Conservation (phyloP, 2,888 invertebrate genomes). For the Anorthoa munda region DNA sequence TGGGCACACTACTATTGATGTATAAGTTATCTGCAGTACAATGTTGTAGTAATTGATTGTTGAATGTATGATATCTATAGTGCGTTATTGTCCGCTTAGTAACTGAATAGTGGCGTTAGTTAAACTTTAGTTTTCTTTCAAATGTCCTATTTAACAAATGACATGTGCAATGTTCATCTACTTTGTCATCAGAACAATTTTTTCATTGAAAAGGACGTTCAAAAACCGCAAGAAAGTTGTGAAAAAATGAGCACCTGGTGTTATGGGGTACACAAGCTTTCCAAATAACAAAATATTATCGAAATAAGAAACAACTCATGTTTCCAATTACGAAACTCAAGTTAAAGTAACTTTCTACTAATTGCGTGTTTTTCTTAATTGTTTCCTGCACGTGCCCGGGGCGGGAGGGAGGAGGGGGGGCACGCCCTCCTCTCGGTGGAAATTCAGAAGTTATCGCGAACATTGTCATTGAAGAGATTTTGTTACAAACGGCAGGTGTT, state of each 20-base stretch:
- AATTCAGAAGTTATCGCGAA: conserved; percentile 12
- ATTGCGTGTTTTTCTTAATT: conserved; percentile 26
- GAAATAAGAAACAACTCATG: not conserved
- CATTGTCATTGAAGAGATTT: conserved; percentile 15
- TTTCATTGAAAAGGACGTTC: no score
- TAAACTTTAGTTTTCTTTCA: no score
- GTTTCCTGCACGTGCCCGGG: conserved; percentile 1
- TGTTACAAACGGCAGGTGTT: conserved; percentile 34
- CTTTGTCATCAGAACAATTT: no score
- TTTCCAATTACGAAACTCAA: not conserved
- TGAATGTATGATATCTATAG: no score
- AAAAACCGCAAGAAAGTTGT: no score
- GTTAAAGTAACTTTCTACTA: conserved; percentile 13
- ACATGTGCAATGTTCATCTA: no score
- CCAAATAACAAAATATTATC: not conserved
- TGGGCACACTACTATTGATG: not conserved
- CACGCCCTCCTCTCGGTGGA: not conserved
- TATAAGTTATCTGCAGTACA: not conserved
- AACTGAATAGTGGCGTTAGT: no score
- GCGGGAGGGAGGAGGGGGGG: no score
- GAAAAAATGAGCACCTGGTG: no score
- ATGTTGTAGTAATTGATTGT: not conserved
- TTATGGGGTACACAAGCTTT: not conserved
- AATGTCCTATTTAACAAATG: no score
- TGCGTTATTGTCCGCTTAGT: not conserved